A percentile compares a stretch with the other conserved stretches of the same genome.
Evolutionary conservation across 2,888 invertebrate genomes (phyloP).

Genomic region (Spisula solida): DNA sequence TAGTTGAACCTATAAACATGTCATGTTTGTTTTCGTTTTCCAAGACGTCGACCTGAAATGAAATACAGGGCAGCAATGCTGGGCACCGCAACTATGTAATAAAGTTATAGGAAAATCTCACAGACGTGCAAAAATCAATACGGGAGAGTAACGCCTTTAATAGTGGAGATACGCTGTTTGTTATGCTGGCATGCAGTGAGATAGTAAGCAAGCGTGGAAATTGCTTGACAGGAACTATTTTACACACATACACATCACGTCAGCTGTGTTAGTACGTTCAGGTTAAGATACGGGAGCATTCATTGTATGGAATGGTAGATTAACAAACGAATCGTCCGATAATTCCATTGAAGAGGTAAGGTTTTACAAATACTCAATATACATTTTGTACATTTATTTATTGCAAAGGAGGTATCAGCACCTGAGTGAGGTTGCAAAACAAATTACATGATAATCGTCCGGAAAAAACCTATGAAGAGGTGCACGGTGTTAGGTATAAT

Average conservation of each 20-base stretch:
- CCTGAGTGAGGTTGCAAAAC: background rate
- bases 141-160: background rate
- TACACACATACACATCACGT: too few species aligned
- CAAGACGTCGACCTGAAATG: background rate
- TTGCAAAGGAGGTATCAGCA: background rate
- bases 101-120: slow-evolving; percentile 30
- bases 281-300: background rate
- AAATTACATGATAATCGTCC: too few species aligned
- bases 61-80: background rate
- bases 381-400: background rate
- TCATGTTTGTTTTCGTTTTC: background rate
- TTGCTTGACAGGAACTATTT: background rate
- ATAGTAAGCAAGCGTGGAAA: background rate
- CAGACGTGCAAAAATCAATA: slow-evolving; percentile 37
- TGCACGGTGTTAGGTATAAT: slow-evolving; percentile 9
- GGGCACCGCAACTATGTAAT: background rate
- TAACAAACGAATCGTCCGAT: background rate
- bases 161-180: background rate
- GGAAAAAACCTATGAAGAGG: background rate
- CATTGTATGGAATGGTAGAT: background rate
- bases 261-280: background rate
- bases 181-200: background rate
- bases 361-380: background rate
- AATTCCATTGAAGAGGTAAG: slow-evolving; percentile 1
- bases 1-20: background rate